Evolutionary conservation across 2,113 vertebrate species (phyloP), one percentile per base, ranked within the genome.

Genomic region (Boulengeromyrus knoepffleri): DNA sequence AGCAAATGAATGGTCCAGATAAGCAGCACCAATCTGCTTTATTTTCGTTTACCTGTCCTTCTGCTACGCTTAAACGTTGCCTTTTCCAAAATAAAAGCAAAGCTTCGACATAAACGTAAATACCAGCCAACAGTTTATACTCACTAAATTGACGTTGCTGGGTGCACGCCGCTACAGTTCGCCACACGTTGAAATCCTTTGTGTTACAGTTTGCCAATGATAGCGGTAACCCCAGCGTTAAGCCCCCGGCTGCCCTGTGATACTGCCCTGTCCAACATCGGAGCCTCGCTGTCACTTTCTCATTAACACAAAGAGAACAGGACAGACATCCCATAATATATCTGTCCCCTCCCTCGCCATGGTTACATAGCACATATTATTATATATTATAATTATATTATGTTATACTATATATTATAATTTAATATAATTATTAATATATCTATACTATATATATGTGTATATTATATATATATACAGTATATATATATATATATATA

Each of bases 281-380:
- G 93, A 94, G 74, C 94, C 91, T 89, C 92, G 93, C 96, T 94
- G 94, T 96, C 92, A 97, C 95, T 95, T 93, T 91, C 94, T 92
- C 89, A 94, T 93, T 93, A 95, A 96, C 95, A 96, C 95, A 96
- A 96, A 96, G 95, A 96, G 95, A 96, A 95, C 95, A 96, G 95
- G 96, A 95, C 95, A 96, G 96, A 94, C 96, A 96, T 97, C 96
- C 96, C 96, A 96, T 96, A 96, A 96, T 96, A 96, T 80, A 92
- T 92, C 93, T 93, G 94, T 95, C 93, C 89, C 86, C 66, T 45
- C 88, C 95, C 95, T 91, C 95, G 95, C 95, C 95, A 96, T 96
- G 96, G 95, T 96, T 96, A 96, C 96, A 95, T 96, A 96, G 95
- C 96, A 95, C 96, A 96, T 96, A 96, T 96, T 95, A 96, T 96